Percentiles rank a stretch among this genome's conserved stretches.
Conservation (phyloP, 2,888 invertebrate genomes). For the Clepsis dumicolana region DNA sequence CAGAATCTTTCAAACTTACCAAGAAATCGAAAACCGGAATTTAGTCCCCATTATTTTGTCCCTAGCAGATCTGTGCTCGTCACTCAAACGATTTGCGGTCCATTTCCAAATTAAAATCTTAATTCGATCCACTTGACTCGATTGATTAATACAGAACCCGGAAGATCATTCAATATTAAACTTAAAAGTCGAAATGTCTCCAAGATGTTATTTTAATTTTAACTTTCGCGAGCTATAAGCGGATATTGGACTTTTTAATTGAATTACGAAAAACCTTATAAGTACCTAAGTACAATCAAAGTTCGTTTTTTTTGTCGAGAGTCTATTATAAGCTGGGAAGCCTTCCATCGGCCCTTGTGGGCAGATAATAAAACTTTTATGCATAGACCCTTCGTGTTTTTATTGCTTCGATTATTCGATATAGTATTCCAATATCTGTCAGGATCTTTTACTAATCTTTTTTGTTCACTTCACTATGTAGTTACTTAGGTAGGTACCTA, state of each 20-base stretch:
- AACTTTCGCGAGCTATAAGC: conserved; percentile 15
- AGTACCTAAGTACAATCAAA: no score
- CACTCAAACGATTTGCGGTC: background rate
- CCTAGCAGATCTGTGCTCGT: background rate
- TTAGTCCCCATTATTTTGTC: background rate
- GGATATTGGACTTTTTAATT: conserved; percentile 35
- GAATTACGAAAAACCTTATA: conserved; percentile 21
- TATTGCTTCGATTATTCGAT: background rate
- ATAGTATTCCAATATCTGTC: conserved; percentile 6
- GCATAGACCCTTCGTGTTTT: background rate
- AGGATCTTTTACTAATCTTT: background rate
- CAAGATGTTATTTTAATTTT: conserved; percentile 14
- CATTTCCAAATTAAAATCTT: conserved; percentile 3
- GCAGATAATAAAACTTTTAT: conserved; percentile 15
- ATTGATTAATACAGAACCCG: background rate
- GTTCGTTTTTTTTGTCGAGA: conserved; percentile 20
- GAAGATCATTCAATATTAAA: conserved; percentile 3
- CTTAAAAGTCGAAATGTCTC: conserved; percentile 10
- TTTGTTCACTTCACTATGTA: background rate
- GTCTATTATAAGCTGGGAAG: conserved; percentile 17
- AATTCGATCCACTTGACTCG: conserved; percentile 8
- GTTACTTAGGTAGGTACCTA: background rate
- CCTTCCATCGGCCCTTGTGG: conserved; percentile 16
- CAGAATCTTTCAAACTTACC: background rate
- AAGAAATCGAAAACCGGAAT: background rate